These are phyloP conservation scores for Parus major DNA, from an alignment of 2,113 vertebrate genomes.

Conservation along the genomic window DNA sequence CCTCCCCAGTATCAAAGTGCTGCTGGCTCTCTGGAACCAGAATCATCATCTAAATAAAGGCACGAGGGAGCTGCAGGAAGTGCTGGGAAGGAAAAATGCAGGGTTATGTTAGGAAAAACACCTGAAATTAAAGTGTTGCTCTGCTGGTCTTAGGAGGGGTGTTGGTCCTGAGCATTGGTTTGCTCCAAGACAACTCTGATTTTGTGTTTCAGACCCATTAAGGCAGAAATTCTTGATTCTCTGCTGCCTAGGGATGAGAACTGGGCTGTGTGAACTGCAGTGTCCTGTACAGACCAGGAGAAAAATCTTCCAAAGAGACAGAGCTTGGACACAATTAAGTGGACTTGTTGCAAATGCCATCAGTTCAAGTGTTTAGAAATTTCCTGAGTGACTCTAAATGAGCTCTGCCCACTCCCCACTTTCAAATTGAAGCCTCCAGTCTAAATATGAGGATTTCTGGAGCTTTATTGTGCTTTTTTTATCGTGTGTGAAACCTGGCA, in stretches of 20 bases:
- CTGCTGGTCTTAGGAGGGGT: background rate
- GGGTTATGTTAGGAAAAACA: rapidly evolving
- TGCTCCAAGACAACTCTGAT: background rate
- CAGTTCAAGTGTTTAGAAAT: background rate
- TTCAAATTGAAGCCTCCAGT: background rate
- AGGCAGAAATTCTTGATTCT: background rate
- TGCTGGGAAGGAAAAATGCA: background rate
- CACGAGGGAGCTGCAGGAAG: background rate
- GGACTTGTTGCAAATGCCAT: background rate
- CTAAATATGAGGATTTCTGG: background rate
- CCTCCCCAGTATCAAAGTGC: background rate
- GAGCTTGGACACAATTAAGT: background rate
- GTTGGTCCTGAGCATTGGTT: background rate
- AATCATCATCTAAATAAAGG: constrained; percentile 5
- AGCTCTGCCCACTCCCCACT: background rate
- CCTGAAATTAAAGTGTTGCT: background rate
- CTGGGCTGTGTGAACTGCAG: background rate
- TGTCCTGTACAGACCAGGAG: background rate
- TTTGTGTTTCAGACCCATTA: background rate
- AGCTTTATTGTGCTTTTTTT: background rate
- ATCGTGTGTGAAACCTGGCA: background rate
- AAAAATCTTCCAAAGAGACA: background rate
- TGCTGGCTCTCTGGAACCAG: background rate
- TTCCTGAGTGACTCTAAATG: background rate
- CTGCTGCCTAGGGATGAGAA: background rate